Base-by-base conservation (phyloP, 2,113 vertebrate genomes). In the Anser brachyrhynchus region DNA sequence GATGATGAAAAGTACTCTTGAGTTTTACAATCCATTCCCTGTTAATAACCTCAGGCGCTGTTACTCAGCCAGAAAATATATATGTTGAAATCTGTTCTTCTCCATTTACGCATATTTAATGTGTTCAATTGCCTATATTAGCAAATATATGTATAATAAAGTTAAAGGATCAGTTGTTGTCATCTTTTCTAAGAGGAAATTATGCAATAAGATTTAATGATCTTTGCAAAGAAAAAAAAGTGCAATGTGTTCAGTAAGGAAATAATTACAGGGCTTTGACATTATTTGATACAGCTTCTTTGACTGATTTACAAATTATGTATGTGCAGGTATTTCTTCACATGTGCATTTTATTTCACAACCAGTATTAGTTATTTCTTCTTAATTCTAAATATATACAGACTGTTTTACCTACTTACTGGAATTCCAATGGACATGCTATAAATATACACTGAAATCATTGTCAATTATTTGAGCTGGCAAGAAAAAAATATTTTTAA, bases 401-500 rank as follows among this genome's bases (percentile, higher is more conserved):
- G 76, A 51, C 7, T 33, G 28, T 54, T 93, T 57, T 81, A 92
- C 55, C 41, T 79, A 29, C 26, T 70, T 70, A 15, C 37, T 51
- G 84, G 95, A 84, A 87, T 83, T 84, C 91, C 85, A 69, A 13
- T 10, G 41, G 93, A 76, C 71, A 9, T 46, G 39, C 77, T 91
- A 93, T 91, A 93, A 95, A 76, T 25, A 67, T 37, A 90, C 79
- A 67, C 87, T 93, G 84, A 95, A 95, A 86, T 96, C 66, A 67
- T 75, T 2, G 44, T 97, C 92, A 92, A 95, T 97, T 95, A 97
- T 98, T 97, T 96, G 92, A 81, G 64, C 95, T 97, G 97, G 97
- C 96, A 84, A 95, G 89, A 84, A 87, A 93, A 93, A 92, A 93
- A 95, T 95, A 90, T 92, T 97, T 98, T 98, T 94, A 97, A 97